A percentile compares a stretch with the other conserved stretches of the same genome.
These are phyloP conservation scores for Pyrochroa serraticornis DNA, from an alignment of 2,888 invertebrate species.

Conservation along the genomic window DNA sequence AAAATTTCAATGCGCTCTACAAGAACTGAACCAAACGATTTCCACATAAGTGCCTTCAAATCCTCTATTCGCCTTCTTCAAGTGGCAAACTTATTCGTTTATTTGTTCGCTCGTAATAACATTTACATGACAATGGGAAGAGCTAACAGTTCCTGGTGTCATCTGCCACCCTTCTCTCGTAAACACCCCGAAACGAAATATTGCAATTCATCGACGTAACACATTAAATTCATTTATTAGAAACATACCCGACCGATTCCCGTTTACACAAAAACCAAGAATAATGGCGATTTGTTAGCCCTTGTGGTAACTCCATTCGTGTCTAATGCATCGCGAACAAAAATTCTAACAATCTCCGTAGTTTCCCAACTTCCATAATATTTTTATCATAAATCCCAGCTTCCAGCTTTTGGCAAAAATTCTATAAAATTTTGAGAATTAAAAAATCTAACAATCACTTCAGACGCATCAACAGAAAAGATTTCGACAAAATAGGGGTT, in stretches of 20 bases:
- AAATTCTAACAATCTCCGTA: too few species aligned
- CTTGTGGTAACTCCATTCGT: neutral
- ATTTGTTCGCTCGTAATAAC: conserved; percentile 35
- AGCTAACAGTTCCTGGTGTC: conserved; percentile 35
- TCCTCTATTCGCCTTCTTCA: conserved; percentile 28
- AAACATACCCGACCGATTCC: too few species aligned
- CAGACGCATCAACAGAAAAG: neutral
- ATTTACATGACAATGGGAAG: conserved; percentile 39
- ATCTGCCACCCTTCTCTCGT: conserved; percentile 35
- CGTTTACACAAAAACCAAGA: too few species aligned
- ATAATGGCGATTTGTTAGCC: neutral
- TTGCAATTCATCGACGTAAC: conserved; percentile 27
- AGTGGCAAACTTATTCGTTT: conserved; percentile 31
- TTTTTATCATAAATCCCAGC: too few species aligned
- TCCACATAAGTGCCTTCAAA: conserved; percentile 3
- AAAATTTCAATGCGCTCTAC: too few species aligned
- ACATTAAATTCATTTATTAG: conserved; percentile 10
- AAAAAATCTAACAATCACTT: too few species aligned
- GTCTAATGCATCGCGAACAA: neutral
- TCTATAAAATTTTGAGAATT: too few species aligned
- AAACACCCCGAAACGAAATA: conserved; percentile 17
- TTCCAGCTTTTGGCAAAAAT: too few species aligned
- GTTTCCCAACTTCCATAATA: too few species aligned
- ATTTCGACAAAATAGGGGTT: too few species aligned
- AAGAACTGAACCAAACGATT: too few species aligned